Conservation (phyloP, 53 echinoderm and acorn worm species). For the Henricia sp. region DNA sequence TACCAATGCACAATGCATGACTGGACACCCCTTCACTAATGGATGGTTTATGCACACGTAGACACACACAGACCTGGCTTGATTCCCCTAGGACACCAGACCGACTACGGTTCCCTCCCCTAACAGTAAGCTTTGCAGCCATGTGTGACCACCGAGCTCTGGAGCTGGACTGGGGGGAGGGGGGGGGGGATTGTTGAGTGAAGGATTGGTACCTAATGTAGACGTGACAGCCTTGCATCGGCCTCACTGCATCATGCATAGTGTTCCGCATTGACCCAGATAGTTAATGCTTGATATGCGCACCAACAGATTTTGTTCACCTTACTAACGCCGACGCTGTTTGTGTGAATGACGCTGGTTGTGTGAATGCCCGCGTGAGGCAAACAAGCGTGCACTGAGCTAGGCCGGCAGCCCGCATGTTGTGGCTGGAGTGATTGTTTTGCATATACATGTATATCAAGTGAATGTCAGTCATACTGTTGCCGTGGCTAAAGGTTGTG, state of each 20-base stretch:
- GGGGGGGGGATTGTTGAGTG: conserved; percentile 5
- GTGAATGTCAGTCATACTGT: too few relatives aligned
- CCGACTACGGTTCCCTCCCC: too few relatives aligned
- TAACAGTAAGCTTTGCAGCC: conserved; percentile 1
- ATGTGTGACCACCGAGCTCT: conserved; percentile 29
- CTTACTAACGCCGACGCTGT: not conserved
- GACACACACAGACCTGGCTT: not conserved
- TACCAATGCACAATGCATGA: not conserved
- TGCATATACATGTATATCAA: too few relatives aligned
- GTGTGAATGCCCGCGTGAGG: conserved; percentile 41
- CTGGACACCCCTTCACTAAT: not conserved
- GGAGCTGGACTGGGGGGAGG: not conserved
- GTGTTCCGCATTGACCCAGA: conserved; percentile 37
- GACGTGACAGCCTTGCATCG: conserved; percentile 17
- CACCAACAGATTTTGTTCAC: not conserved
- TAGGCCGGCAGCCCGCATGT: too few relatives aligned
- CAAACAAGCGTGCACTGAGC: conserved; percentile 28
- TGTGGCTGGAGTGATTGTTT: too few relatives aligned
- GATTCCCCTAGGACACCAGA: not conserved
- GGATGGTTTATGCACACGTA: conserved; percentile 29
- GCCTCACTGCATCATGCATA: conserved; percentile 38
- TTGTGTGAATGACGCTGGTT: not conserved
- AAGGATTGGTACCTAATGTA: conserved; percentile 22
- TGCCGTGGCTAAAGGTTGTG: too few relatives aligned
- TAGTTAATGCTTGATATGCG: not conserved